Evolutionary conservation across 2,888 invertebrate genomes (phyloP), one percentile per base, ranked within the genome.

Genomic region (Drosophila paranaensis): DNA sequence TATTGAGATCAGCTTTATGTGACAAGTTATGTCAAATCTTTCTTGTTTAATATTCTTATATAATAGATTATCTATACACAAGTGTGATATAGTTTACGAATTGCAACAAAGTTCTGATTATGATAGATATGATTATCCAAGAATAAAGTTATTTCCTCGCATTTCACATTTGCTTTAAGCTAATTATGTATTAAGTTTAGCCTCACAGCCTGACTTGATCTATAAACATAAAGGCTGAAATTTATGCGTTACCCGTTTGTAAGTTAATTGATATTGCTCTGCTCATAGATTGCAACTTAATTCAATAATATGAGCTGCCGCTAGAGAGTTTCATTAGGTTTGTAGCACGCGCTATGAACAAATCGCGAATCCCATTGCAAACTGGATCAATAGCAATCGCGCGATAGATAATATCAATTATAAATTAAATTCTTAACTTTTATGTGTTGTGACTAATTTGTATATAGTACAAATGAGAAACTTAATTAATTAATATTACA

Each of bases 171-270:
- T 6, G n/a, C 16, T 37, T 42, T 37, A 20, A 13, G 39, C 10
- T 14, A 40, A 33, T 35, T 10, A 33, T 42, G n/a, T 13, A 51
- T 33, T 37, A 3, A n/a, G 16, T 10, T 37, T 8, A 10, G 40
- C 50, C 37, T 57, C 60, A 57, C 37, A 8, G 37, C 10, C 51
- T 56, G 27, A 67, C 37, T 58, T 11, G 40, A 48, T 60, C 60
- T 43, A 60, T 71, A 56, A 62, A 48, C 30, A 60, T 67, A 39
- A 63, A 39, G 2, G 43, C 1, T 37, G 2, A 5, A 64, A 60
- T 70, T 70, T 43, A 55, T 60, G 42, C n/a, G 30, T 6, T 5
- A 4, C 27, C 27, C 27, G 27, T 6, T 10, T 9, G 16, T 40
- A 20, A 50, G 13, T 58, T 57, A 53, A 68, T 42, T 42, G 25